Conservation (phyloP, 2,113 vertebrate genomes). For the Phrynocephalus versicolor region DNA sequence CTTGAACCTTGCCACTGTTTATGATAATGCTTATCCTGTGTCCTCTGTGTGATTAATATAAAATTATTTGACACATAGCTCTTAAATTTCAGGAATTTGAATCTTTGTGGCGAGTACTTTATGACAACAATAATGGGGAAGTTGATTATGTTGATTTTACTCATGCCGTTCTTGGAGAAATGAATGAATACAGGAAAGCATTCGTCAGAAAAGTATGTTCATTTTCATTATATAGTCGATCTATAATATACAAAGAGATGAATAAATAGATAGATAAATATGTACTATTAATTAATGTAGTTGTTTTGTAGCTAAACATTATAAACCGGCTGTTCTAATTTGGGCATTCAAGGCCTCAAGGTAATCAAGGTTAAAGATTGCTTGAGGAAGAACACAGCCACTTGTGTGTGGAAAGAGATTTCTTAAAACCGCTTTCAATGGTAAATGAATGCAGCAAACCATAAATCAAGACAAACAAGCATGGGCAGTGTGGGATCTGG, state of each 20-base stretch:
- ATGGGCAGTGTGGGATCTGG: too few relatives aligned
- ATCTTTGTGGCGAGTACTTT: conserved; percentile 73
- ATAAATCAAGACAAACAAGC: too few relatives aligned
- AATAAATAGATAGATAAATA: background rate
- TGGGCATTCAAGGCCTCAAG: too few relatives aligned
- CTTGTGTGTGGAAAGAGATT: too few relatives aligned
- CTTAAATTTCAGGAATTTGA: conserved; percentile 77
- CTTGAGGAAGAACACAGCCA: too few relatives aligned
- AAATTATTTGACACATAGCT: conserved; percentile 22
- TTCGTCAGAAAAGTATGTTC: conserved; percentile 82
- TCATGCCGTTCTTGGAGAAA: conserved; percentile 78
- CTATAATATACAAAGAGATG: background rate
- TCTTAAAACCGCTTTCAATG: too few relatives aligned
- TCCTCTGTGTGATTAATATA: background rate
- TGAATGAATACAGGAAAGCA: conserved; percentile 82
- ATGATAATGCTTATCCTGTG: background rate
- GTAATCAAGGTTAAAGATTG: too few relatives aligned
- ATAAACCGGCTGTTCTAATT: too few relatives aligned
- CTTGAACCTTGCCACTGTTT: background rate
- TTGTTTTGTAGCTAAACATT: background rate
- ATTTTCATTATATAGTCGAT: conserved; percentile 16
- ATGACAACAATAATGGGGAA: conserved; percentile 45
- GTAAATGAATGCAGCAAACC: too few relatives aligned
- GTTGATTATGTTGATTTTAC: conserved; percentile 74
- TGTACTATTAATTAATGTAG: background rate